Evolutionary conservation across 2,888 invertebrate genomes (phyloP), one percentile per base, ranked within the genome.

Genomic region (Erebia ligea): DNA sequence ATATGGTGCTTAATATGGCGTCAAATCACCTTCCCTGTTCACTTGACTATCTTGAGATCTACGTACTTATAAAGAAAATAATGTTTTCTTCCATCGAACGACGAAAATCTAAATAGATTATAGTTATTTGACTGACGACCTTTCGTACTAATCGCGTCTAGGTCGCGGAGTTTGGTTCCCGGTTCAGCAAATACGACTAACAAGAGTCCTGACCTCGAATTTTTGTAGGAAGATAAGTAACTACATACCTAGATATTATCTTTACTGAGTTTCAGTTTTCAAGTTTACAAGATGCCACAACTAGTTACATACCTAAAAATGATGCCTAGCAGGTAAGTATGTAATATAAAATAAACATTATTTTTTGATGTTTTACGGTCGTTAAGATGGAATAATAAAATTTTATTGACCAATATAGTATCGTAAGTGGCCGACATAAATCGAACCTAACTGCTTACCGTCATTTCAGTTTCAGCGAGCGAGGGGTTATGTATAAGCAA

Each of bases 1-100:
- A 56, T 62, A 61, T 61, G 66, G n/a, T 54, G 67, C 68, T 45
- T 66, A 73, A 71, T 66, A 67, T 10, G 25, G 65, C 71, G 63
- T 69, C 65, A 45, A 71, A 71, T 73, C 68, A 66, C 65, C 52
- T 66, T 58, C 68, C 57, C 61, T 68, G 56, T 71, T 68, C 65
- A 56, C 58, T 68, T 61, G 17, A 25, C 66, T 58, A 17, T 64
- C 19, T 48, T 40, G 34, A 65, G 59, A 34, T 68, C 19, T 61
- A 34, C 34, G 34, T 34, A 34, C 34, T 0, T 34, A 34, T 34
- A 34, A 34, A 5, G 54, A 62, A 57, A 40, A 54, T 10, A 25
- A 8, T 56, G 11, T 48, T 56, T 11, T 1, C 48, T 45, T n/a
- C 45, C 17, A 10, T 45, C 42, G 19, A 45, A 13, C 1, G 9